phyloP scores from a whole-genome alignment of 2,888 invertebrate genomes.

The Magallana nippona region DNA sequence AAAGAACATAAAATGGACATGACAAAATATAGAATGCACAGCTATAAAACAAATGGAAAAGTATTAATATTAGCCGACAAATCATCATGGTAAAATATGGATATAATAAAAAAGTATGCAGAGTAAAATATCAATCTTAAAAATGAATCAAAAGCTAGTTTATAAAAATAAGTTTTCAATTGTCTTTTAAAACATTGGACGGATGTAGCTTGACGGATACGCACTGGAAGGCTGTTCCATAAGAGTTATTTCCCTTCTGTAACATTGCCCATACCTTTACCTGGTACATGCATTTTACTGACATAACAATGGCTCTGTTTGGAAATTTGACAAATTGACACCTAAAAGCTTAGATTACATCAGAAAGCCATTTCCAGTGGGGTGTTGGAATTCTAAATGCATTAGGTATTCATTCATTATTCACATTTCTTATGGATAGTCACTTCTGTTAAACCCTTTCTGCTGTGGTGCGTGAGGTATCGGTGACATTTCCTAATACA shows the following conservation, averaged over 20 bases:
- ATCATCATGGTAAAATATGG: too few relatives aligned
- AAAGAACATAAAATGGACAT: too few relatives aligned
- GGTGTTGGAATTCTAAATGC: background rate
- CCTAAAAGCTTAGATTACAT: background rate
- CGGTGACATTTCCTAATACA: background rate
- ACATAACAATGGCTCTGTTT: background rate
- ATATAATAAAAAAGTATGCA: too few relatives aligned
- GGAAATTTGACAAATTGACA: background rate
- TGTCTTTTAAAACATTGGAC: too few relatives aligned
- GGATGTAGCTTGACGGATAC: too few relatives aligned
- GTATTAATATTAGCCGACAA: too few relatives aligned
- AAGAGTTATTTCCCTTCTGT: conserved; percentile 4
- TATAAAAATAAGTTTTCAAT: too few relatives aligned
- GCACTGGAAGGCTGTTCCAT: too few relatives aligned
- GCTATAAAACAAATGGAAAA: too few relatives aligned
- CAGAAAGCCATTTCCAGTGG: background rate
- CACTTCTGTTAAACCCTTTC: background rate
- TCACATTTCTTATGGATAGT: background rate
- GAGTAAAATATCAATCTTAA: too few relatives aligned
- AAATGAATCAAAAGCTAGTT: too few relatives aligned
- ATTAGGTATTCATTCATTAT: background rate
- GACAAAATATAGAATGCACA: too few relatives aligned
- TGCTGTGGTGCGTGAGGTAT: background rate
- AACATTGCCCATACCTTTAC: background rate
- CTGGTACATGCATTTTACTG: background rate